Base-by-base conservation (phyloP, 2,888 invertebrate species). In the Tinea semifulvella region DNA sequence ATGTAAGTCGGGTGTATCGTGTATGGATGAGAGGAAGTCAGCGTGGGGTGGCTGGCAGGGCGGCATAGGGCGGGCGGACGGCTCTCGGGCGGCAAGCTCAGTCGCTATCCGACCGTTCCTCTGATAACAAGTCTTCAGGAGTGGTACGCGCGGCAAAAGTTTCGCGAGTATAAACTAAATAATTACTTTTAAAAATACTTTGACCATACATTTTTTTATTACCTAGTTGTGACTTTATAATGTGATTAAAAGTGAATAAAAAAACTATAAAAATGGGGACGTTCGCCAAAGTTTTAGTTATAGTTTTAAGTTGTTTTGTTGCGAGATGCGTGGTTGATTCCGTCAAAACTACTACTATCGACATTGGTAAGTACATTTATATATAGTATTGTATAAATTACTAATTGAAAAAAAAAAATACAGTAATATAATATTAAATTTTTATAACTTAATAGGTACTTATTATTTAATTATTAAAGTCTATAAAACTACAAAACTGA, bases 1-100 rank as follows among this genome's bases (percentile, higher is more conserved):
- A n/a, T n/a, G n/a, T n/a, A 68, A 73, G 68, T 66, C 67, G 68
- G 72, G 56, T 54, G 54, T 56, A 51, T 51, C 53, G 50, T 50
- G 50, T 46, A 47, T 48, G 50, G 49, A 44, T 50, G 51, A 56
- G 48, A 49, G 43, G 48, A 43, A 46, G 47, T 49, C 51, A 55
- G 56, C 56, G 56, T 53, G 47, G 53, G 63, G 64, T 64, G 56
- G 26, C 16, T 27, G 11, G 27, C 26, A n/a, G 42, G 27, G 20
- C 19, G 61, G 65, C 54, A 48, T 47, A 64, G 60, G 63, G 56
- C 60, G 65, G 62, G 62, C 57, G 60, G 63, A 55, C 49, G 48
- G 20, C 38, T 17, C 5, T 31, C 11, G 17, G 38, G 38, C 38
- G 38, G 38, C 16, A 22, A 27, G 16, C 53, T 55, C 67, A 75